Conservation (phyloP, 2,888 invertebrate genomes). For the Chrysolina oricalcia region DNA sequence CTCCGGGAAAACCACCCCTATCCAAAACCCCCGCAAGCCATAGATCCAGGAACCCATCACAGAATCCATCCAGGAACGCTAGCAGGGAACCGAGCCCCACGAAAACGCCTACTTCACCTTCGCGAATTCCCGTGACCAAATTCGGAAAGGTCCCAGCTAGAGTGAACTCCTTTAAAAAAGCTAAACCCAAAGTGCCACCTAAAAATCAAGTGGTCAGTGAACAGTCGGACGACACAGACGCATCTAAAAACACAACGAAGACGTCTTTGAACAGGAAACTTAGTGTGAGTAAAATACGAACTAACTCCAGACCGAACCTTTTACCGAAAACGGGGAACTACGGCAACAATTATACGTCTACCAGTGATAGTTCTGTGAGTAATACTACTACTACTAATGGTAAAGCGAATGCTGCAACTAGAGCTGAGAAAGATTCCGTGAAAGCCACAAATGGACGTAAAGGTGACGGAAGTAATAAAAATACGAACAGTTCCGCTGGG, state of each 20-base stretch:
- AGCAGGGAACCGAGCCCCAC: conserved; percentile 67
- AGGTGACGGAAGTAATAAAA: conserved; percentile 29
- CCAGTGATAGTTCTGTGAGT: conserved; percentile 58
- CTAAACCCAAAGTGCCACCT: conserved; percentile 70
- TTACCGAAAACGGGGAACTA: conserved; percentile 53
- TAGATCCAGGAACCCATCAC: conserved; percentile 55
- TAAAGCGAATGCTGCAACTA: conserved; percentile 19
- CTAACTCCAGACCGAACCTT: conserved; percentile 55
- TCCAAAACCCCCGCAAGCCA: conserved; percentile 27
- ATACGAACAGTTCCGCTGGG: conserved; percentile 36
- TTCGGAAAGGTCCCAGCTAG: conserved; percentile 69
- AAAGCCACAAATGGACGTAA: neutral
- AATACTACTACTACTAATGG: conserved; percentile 46
- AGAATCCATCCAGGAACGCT: conserved; percentile 52
- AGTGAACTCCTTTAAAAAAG: conserved; percentile 68
- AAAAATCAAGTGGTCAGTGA: conserved; percentile 65
- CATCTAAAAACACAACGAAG: conserved; percentile 47
- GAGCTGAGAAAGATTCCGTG: neutral
- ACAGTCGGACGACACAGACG: conserved; percentile 58
- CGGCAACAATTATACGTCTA: conserved; percentile 46
- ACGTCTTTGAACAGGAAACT: conserved; percentile 56
- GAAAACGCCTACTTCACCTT: conserved; percentile 63
- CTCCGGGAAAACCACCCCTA: conserved; percentile 53
- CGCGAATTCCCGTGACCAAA: conserved; percentile 62
- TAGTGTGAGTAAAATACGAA: conserved; percentile 57